Evolutionary conservation across 2,888 invertebrate genomes (phyloP).

Genomic region (Sminthurinus aureus): DNA sequence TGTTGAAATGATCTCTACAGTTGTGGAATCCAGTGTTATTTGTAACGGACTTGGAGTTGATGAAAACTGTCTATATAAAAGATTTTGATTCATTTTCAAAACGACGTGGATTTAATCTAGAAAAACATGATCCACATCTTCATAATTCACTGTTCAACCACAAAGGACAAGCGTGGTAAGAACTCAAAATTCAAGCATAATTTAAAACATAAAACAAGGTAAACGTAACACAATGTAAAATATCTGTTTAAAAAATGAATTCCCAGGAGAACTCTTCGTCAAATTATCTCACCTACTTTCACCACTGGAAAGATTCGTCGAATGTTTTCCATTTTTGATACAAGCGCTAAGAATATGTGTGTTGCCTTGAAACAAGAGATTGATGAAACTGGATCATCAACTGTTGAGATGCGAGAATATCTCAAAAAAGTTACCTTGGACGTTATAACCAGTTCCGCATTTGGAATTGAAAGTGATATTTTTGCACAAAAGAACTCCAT

Average conservation of each 20-base stretch:
- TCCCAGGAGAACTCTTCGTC: no score
- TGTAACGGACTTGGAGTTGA: constrained; percentile 33
- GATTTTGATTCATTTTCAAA: constrained; percentile 35
- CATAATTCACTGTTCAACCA: constrained; percentile 15
- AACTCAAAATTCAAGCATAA: no score
- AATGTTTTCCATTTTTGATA: constrained; percentile 23
- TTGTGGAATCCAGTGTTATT: constrained; percentile 18
- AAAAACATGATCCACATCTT: constrained; percentile 31
- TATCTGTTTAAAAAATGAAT: no score
- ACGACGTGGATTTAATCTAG: constrained; percentile 14
- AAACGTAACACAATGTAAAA: no score
- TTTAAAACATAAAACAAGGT: constrained; percentile 20
- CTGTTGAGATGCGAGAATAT: no score
- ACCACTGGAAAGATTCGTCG: constrained; percentile 19
- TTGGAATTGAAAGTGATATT: constrained; percentile 24
- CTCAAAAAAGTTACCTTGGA: constrained; percentile 28
- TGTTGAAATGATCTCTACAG: no score
- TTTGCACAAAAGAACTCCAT: constrained; percentile 16
- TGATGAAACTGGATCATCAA: neutral
- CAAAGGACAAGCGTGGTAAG: constrained; percentile 21
- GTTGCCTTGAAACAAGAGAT: neutral
- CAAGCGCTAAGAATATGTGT: neutral
- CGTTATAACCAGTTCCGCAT: constrained; percentile 15
- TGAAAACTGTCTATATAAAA: constrained; percentile 33
- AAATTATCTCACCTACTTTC: no score